A percentile compares a stretch with the other conserved stretches of the same genome.
Evolutionary conservation across 2,797 vertebrate genomes (phyloP).

Genomic region (Triplophysa bombifrons): DNA sequence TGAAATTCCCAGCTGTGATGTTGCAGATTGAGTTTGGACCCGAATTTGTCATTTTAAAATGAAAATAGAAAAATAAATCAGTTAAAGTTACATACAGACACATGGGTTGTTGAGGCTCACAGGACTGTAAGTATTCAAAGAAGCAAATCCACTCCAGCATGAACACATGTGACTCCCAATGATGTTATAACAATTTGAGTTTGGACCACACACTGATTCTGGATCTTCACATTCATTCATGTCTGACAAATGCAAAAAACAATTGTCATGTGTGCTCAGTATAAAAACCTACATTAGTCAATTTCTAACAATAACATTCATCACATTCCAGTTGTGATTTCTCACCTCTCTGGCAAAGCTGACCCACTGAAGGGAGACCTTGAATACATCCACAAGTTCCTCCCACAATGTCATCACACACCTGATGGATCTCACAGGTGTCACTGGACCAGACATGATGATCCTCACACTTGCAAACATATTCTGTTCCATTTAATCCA

Average conservation of each 20-base stretch:
- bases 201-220: slow-evolving; percentile 29
- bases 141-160: slow-evolving; percentile 30
- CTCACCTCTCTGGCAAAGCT: slow-evolving; percentile 40
- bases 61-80: not conserved
- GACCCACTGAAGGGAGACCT: slow-evolving; percentile 61
- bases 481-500: slow-evolving; percentile 28
- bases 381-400: slow-evolving; percentile 68
- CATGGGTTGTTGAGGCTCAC: not conserved
- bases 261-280: too few relatives aligned
- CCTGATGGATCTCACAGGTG: slow-evolving; percentile 44
- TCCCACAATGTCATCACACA: slow-evolving; percentile 50
- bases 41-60: not conserved
- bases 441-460: slow-evolving; percentile 44
- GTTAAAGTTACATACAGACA: slow-evolving; percentile 1
- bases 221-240: slow-evolving; percentile 6
- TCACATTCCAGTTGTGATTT: not conserved
- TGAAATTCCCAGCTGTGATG: too few relatives aligned
- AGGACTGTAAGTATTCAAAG: not conserved
- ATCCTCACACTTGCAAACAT: slow-evolving; percentile 47
- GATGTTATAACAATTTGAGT: slow-evolving; percentile 21
- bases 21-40: not conserved
- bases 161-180: slow-evolving; percentile 34
- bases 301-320: too few relatives aligned
- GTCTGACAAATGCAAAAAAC: not conserved
- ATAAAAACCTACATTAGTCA: too few relatives aligned